These are phyloP conservation scores for Spheniscus mendiculus DNA, from an alignment of 2,113 vertebrate species.

Conservation along the genomic window DNA sequence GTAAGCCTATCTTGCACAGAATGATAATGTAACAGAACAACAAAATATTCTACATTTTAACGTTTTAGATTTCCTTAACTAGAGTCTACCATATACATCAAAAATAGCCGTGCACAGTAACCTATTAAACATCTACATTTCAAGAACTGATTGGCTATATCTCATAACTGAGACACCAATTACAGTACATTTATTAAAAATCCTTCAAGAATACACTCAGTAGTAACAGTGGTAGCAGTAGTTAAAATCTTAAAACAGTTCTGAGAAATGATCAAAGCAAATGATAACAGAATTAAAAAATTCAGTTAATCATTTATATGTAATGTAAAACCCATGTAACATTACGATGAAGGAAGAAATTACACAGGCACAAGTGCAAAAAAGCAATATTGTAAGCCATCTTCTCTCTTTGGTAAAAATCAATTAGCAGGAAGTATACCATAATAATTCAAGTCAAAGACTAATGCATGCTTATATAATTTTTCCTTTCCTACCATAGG, in stretches of 20 bases:
- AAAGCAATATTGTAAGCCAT: conserved; percentile 23
- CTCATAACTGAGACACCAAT: conserved; percentile 42
- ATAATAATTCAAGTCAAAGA: conserved; percentile 35
- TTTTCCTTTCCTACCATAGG: background rate
- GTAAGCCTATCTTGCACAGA: background rate
- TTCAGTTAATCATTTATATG: background rate
- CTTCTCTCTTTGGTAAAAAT: conserved; percentile 57
- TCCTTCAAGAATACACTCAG: conserved; percentile 31
- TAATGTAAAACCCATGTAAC: conserved; percentile 23
- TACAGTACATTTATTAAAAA: conserved; percentile 58
- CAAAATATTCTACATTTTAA: background rate
- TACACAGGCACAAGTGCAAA: conserved; percentile 54
- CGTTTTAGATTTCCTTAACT: background rate
- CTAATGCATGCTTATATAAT: background rate
- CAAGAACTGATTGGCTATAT: background rate
- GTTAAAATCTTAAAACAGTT: background rate
- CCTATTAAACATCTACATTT: background rate
- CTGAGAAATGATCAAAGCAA: conserved; percentile 17
- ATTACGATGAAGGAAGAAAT: conserved; percentile 2
- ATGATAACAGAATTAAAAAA: conserved; percentile 19
- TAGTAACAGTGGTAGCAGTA: conserved; percentile 10
- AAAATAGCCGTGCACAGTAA: background rate
- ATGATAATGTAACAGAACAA: background rate
- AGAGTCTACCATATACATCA: background rate
- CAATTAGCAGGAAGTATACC: background rate